Percentiles rank a stretch among this genome's conserved stretches.
phyloP scores from a whole-genome alignment of 2,888 invertebrate species.

The Heteromurus nitidus region DNA sequence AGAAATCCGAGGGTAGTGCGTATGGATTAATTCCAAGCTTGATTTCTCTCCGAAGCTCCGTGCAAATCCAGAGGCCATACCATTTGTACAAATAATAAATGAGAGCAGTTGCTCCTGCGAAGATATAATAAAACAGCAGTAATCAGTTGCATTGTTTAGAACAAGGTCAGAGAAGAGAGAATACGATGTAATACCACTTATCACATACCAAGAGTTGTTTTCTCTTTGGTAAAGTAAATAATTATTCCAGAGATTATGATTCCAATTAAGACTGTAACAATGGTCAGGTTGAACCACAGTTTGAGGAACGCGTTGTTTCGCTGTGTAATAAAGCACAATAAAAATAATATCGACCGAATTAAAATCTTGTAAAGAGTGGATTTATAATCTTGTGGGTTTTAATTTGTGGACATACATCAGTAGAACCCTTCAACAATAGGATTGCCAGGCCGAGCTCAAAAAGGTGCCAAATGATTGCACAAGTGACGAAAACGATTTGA shows the following conservation, averaged over 20 bases:
- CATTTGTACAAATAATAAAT: constrained; percentile 68
- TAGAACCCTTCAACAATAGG: constrained; percentile 59
- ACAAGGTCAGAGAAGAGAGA: background rate
- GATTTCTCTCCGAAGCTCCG: constrained; percentile 68
- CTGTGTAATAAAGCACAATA: constrained; percentile 26
- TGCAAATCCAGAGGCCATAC: constrained; percentile 70
- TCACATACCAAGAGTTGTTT: constrained; percentile 41
- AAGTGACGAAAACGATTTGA: constrained; percentile 62
- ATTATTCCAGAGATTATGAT: constrained; percentile 51
- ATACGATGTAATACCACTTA: no score
- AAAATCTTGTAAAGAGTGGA: no score
- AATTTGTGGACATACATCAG: constrained; percentile 44
- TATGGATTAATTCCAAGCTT: constrained; percentile 65
- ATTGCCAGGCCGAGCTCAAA: constrained; percentile 68
- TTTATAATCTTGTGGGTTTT: background rate
- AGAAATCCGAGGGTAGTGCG: constrained; percentile 68
- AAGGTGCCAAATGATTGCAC: constrained; percentile 58
- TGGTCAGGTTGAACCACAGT: constrained; percentile 66
- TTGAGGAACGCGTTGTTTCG: constrained; percentile 55
- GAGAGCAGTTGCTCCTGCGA: constrained; percentile 14
- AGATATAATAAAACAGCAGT: background rate
- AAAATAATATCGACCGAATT: background rate
- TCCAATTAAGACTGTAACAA: constrained; percentile 60
- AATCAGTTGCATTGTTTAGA: background rate
- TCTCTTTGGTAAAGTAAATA: constrained; percentile 49